phyloP scores from a whole-genome alignment of 2,888 invertebrate species.

The Leptinotarsa juncta region DNA sequence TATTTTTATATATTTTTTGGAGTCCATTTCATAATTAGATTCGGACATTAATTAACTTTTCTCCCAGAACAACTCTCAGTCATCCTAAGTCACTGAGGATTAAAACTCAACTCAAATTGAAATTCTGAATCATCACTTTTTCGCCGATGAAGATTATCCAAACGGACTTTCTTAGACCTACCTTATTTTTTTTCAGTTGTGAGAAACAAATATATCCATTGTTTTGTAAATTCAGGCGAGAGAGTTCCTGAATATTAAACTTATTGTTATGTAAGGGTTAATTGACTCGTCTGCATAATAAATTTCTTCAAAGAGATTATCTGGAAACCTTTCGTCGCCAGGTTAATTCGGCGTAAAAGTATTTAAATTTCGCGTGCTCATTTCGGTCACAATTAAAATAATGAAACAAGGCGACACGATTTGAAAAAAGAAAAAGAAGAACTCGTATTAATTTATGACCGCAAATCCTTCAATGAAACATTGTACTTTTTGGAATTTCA shows the following conservation, averaged over 20 bases:
- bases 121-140: too few species aligned
- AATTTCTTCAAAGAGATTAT: slow-evolving; percentile 39
- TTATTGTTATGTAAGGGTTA: background rate
- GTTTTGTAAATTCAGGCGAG: too few species aligned
- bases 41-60: too few species aligned
- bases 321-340: slow-evolving; percentile 37
- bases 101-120: too few species aligned
- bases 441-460: slow-evolving; percentile 30
- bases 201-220: too few species aligned
- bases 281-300: slow-evolving; percentile 26
- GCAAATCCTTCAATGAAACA: slow-evolving; percentile 24
- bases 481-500: slow-evolving; percentile 38
- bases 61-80: too few species aligned
- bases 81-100: too few species aligned
- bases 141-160: too few species aligned
- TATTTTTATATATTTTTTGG: too few species aligned
- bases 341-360: slow-evolving; percentile 46
- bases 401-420: slow-evolving; percentile 36
- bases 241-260: background rate
- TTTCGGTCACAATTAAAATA: slow-evolving; percentile 41
- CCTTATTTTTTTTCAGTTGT: too few species aligned
- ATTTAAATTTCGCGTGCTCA: slow-evolving; percentile 44
- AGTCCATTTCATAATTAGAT: too few species aligned
- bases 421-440: slow-evolving; percentile 22
- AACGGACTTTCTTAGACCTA: too few species aligned